These are phyloP conservation scores for Saimiri boliviensis DNA, from an alignment of 2,113 vertebrate species.

Conservation along the genomic window DNA sequence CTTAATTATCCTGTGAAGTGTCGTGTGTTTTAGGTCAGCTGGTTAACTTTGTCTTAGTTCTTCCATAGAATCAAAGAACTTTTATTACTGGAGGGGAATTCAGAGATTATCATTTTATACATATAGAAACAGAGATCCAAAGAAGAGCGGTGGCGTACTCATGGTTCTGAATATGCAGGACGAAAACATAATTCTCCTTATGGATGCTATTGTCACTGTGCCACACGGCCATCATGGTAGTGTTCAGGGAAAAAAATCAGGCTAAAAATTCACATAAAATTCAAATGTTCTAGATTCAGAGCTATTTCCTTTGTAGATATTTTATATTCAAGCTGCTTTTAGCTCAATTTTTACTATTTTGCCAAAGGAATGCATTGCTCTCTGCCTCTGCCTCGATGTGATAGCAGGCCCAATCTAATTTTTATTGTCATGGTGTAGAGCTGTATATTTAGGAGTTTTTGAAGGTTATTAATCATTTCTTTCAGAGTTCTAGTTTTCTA, in stretches of 20 bases:
- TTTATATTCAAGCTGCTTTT: not conserved
- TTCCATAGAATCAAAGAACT: not conserved
- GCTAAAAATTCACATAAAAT: not conserved
- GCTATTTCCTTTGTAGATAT: not conserved
- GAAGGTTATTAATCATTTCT: not conserved
- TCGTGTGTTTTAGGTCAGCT: not conserved
- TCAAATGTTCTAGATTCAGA: not conserved
- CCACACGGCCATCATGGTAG: too few relatives aligned
- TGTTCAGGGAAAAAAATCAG: too few relatives aligned
- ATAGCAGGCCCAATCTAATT: not conserved
- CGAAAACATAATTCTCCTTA: rapidly evolving
- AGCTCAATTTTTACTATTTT: not conserved
- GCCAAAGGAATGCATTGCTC: not conserved
- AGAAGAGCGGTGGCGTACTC: rapidly evolving
- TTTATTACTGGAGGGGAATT: not conserved
- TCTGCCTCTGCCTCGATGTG: not conserved
- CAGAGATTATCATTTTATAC: not conserved
- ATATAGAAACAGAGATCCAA: not conserved
- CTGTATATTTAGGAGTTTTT: not conserved
- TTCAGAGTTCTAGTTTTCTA: not conserved
- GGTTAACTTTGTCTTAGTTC: not conserved
- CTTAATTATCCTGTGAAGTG: constrained; percentile 25
- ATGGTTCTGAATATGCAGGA: not conserved
- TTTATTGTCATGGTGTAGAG: not conserved
- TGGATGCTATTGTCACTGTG: rapidly evolving